Conservation (phyloP, 2,888 invertebrate species). For the Trachelus tabidus region DNA sequence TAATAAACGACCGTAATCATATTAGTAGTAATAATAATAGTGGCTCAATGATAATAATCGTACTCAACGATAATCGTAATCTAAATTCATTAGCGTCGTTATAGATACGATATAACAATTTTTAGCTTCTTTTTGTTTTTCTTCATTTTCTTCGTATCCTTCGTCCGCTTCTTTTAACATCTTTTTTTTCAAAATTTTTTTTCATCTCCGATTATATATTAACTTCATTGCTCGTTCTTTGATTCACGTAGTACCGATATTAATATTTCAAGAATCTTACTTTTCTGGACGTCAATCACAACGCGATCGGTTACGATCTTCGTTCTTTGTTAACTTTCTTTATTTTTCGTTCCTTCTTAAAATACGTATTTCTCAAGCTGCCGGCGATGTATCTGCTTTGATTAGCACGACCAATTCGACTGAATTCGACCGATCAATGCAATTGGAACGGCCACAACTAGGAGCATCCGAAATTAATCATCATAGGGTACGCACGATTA, state of each 20-base stretch:
- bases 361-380: background rate
- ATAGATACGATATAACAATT: conserved; percentile 30
- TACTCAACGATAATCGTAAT: background rate
- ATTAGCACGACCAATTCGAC: background rate
- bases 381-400: background rate
- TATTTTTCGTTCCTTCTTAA: background rate
- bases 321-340: background rate
- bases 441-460: background rate
- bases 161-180: background rate
- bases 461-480: background rate
- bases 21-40: conserved; percentile 48
- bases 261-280: background rate
- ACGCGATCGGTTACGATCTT: too few relatives aligned
- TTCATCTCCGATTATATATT: background rate
- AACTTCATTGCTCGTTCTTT: background rate
- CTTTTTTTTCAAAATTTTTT: background rate
- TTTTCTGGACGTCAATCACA: background rate
- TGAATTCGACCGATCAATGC: background rate
- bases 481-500: background rate
- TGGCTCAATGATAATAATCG: background rate
- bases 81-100: conserved; percentile 38
- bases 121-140: background rate
- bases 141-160: background rate
- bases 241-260: background rate
- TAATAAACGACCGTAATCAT: conserved; percentile 32